Percentiles rank a stretch among this genome's conserved stretches.
Conservation (phyloP, 2,888 invertebrate species). For the Arctia plantaginis region DNA sequence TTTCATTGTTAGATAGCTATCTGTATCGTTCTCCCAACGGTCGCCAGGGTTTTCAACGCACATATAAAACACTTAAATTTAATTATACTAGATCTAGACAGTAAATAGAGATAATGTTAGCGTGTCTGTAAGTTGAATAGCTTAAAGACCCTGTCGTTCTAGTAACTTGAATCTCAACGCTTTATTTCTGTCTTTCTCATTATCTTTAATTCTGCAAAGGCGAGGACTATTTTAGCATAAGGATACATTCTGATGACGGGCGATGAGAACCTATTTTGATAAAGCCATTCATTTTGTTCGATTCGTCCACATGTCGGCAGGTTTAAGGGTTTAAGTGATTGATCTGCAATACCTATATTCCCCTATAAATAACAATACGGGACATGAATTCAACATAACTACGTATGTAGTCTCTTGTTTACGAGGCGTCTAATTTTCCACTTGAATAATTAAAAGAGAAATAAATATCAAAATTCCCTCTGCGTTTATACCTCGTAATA, state of each 20-base stretch:
- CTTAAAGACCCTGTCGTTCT: not conserved
- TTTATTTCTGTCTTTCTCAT: not conserved
- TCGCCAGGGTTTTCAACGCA: not conserved
- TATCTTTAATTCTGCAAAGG: not conserved
- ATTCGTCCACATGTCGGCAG: no score
- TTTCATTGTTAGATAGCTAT: constrained; percentile 6
- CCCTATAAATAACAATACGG: no score
- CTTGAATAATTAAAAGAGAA: not conserved
- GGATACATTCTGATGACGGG: no score
- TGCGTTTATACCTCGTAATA: not conserved
- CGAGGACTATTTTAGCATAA: not conserved
- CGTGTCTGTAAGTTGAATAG: not conserved
- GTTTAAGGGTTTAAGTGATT: not conserved
- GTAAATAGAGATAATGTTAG: not conserved
- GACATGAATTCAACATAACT: no score
- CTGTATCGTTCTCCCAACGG: constrained; percentile 2
- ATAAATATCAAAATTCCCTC: not conserved
- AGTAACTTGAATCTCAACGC: not conserved
- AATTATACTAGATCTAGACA: not conserved
- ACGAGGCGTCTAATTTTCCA: no score
- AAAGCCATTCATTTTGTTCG: no score
- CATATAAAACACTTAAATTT: not conserved
- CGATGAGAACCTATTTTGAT: no score
- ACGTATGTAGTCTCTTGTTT: not conserved
- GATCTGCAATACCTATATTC: not conserved